A percentile compares a stretch with the other conserved stretches of the same genome.
Evolutionary conservation across 2,797 vertebrate genomes (phyloP).

Genomic region (Anas bahamensis): DNA sequence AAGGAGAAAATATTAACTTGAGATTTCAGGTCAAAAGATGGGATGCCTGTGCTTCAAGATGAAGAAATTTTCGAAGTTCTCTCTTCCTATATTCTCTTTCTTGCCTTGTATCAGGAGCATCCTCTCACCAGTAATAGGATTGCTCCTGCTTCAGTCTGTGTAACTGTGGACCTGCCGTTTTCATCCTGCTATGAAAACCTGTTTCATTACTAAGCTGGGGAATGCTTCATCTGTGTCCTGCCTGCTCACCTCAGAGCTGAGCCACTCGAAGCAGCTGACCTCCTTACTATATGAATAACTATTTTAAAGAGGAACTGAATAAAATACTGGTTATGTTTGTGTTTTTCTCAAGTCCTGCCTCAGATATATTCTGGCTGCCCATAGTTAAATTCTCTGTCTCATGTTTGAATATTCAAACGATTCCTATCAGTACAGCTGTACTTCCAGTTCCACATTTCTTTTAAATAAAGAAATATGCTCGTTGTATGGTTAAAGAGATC

Average conservation of each 20-base stretch:
- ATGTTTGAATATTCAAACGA: background rate
- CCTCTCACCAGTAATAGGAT: background rate
- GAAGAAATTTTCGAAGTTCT: background rate
- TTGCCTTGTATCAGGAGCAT: background rate
- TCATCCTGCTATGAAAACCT: background rate
- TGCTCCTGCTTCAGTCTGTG: background rate
- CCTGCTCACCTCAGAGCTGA: background rate
- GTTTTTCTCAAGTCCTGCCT: background rate
- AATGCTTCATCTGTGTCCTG: background rate
- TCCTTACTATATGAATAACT: background rate
- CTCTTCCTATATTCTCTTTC: background rate
- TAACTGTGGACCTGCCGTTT: background rate
- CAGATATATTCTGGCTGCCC: background rate
- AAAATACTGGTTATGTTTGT: background rate
- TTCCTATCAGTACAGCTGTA: background rate
- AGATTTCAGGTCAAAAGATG: rapidly evolving
- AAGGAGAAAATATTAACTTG: background rate
- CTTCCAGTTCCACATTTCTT: background rate
- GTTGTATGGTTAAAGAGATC: background rate
- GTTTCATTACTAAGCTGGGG: background rate
- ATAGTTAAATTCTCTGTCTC: background rate
- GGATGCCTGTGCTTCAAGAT: background rate
- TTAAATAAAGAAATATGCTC: background rate
- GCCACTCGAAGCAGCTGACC: background rate
- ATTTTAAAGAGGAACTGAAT: background rate